These are phyloP conservation scores for Porites lutea DNA, from an alignment of 64 coral and sea anemone species.

Conservation along the genomic window DNA sequence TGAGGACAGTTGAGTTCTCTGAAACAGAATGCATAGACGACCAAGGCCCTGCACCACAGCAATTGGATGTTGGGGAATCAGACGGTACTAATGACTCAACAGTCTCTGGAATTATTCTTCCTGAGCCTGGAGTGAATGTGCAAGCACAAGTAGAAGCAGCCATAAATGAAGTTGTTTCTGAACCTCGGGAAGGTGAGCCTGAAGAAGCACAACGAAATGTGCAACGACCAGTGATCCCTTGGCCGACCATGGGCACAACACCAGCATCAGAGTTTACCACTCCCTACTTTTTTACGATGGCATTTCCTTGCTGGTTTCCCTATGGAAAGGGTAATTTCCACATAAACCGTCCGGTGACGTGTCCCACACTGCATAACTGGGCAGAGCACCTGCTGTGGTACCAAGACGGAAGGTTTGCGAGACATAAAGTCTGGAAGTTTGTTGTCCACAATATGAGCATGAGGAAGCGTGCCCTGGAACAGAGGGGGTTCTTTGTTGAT, in stretches of 20 bases:
- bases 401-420: neutral
- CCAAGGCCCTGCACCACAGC: no score
- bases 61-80: no score
- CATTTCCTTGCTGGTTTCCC: slow-evolving; percentile 40
- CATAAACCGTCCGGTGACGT: no score
- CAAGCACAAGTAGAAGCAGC: no score
- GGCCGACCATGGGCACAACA: slow-evolving; percentile 18
- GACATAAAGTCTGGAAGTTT: slow-evolving; percentile 59
- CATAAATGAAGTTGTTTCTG: neutral
- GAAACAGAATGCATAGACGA: no score
- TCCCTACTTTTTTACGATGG: slow-evolving; percentile 44
- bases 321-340: no score
- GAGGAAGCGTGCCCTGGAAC: no score
- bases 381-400: no score
- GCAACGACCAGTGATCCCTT: slow-evolving; percentile 35
- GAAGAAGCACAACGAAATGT: neutral
- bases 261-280: slow-evolving; percentile 55
- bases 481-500: no score
- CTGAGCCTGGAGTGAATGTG: neutral
- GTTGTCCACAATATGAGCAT: neutral
- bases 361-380: no score
- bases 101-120: slow-evolving; percentile 28
- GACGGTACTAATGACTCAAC: neutral
- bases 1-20: no score
- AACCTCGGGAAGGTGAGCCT: neutral